A percentile compares a stretch with the other conserved stretches of the same genome.
Evolutionary conservation across 2,888 invertebrate species (phyloP).

Genomic region (Netelia virgata): DNA sequence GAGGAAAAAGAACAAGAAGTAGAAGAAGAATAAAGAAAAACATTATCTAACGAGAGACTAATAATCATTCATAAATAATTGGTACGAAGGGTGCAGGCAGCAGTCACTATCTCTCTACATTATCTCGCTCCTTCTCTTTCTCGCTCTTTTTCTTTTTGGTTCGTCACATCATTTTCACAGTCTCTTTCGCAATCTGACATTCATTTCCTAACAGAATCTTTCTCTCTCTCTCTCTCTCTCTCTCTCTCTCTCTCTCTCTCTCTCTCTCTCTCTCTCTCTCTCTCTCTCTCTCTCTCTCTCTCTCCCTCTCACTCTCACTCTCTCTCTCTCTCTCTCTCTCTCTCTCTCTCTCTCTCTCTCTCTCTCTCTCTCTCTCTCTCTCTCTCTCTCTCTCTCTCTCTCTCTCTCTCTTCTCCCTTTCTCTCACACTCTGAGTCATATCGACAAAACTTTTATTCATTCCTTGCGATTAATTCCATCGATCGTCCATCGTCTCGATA

Average conservation of each 20-base stretch:
- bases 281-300: not conserved
- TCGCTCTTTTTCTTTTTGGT: conserved; percentile 16
- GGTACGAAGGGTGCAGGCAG: conserved; percentile 60
- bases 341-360: not conserved
- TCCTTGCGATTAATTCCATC: not conserved
- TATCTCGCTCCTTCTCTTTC: conserved; percentile 9
- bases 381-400: conserved; percentile 38
- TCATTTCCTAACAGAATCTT: conserved; percentile 17
- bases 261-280: conserved; percentile 10
- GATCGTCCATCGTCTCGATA: not conserved
- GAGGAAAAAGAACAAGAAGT: conserved; percentile 2
- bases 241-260: conserved; percentile 38
- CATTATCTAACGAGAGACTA: conserved; percentile 47
- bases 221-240: not conserved
- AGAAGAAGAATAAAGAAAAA: conserved; percentile 13
- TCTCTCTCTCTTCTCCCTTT: conserved; percentile 1
- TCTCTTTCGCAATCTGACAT: conserved; percentile 32
- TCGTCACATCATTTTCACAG: conserved; percentile 24
- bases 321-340: conserved; percentile 38
- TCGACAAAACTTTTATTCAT: conserved; percentile 4
- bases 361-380: conserved; percentile 7
- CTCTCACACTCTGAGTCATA: not conserved
- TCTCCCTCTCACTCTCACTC: not conserved
- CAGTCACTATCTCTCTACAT: conserved; percentile 30
- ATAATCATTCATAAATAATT: conserved; percentile 60